A percentile compares a stretch with the other conserved stretches of the same genome.
Conservation (phyloP, 1,140 invertebrate species). For the Eulimnadia texana region DNA sequence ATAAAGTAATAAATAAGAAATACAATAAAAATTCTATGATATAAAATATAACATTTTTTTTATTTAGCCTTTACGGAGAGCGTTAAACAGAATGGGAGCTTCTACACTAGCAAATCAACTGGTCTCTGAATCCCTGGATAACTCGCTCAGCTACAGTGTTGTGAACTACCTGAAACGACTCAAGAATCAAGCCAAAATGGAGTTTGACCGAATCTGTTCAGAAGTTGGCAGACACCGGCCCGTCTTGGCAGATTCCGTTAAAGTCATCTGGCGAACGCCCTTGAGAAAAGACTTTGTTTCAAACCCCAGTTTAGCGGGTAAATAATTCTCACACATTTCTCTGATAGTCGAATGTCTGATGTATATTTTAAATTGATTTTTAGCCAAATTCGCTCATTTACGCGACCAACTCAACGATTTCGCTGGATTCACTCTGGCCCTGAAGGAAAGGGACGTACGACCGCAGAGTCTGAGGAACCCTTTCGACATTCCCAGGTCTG, state of each 20-base stretch:
- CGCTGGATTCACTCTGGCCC: constrained; percentile 58
- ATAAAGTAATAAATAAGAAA: neutral
- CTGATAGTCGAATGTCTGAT: too few relatives aligned
- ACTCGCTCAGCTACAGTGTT: constrained; percentile 80
- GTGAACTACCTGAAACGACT: constrained; percentile 87
- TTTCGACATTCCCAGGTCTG: constrained; percentile 80
- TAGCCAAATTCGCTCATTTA: constrained; percentile 61
- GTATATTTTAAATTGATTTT: neutral
- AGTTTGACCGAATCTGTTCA: constrained; percentile 79
- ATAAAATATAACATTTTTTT: neutral
- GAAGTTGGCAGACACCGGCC: constrained; percentile 46
- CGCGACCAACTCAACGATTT: constrained; percentile 76
- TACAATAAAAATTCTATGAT: neutral
- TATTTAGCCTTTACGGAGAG: constrained; percentile 64
- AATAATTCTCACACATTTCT: too few relatives aligned
- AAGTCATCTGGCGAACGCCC: constrained; percentile 48
- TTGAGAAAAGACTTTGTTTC: constrained; percentile 59
- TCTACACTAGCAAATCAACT: constrained; percentile 57
- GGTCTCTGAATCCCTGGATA: constrained; percentile 83
- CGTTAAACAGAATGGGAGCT: constrained; percentile 73
- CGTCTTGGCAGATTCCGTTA: constrained; percentile 46
- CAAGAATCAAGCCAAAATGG: constrained; percentile 89
- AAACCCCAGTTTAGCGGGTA: constrained; percentile 53
- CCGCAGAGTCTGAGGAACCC: constrained; percentile 78
- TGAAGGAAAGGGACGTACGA: constrained; percentile 37